Evolutionary conservation across 2,113 vertebrate genomes (phyloP).

Genomic region (Morone chrysops): DNA sequence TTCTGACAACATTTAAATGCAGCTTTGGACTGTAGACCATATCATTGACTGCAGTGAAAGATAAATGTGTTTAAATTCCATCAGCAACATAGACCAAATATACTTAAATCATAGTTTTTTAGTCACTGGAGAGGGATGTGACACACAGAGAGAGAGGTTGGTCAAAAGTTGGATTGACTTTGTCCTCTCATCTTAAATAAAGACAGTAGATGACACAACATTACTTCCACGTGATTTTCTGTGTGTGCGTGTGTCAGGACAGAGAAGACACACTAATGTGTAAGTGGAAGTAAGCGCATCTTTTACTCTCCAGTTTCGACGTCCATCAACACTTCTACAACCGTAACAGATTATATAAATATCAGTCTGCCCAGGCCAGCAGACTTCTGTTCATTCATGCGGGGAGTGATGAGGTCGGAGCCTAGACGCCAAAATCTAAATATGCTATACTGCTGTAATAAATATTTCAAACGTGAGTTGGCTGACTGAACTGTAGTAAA

Average conservation of each 20-base stretch:
- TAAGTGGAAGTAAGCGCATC: background rate
- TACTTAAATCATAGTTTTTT: background rate
- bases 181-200: background rate
- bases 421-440: too few relatives aligned
- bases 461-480: too few relatives aligned
- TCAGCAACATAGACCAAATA: background rate
- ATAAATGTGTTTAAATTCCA: background rate
- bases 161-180: background rate
- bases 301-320: background rate
- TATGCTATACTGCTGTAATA: too few relatives aligned
- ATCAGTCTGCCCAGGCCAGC: background rate
- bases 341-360: background rate
- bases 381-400: background rate
- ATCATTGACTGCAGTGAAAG: too few relatives aligned
- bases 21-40: too few relatives aligned
- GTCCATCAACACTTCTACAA: background rate
- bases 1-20: too few relatives aligned
- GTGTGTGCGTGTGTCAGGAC: background rate
- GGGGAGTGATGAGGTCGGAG: too few relatives aligned
- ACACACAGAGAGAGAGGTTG: background rate
- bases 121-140: background rate
- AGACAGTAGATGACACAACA: background rate
- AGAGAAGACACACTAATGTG: background rate
- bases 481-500: background rate
- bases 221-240: background rate